Evolutionary conservation across 2,113 vertebrate genomes (phyloP).

Genomic region (Tychaedon coryphoeus): DNA sequence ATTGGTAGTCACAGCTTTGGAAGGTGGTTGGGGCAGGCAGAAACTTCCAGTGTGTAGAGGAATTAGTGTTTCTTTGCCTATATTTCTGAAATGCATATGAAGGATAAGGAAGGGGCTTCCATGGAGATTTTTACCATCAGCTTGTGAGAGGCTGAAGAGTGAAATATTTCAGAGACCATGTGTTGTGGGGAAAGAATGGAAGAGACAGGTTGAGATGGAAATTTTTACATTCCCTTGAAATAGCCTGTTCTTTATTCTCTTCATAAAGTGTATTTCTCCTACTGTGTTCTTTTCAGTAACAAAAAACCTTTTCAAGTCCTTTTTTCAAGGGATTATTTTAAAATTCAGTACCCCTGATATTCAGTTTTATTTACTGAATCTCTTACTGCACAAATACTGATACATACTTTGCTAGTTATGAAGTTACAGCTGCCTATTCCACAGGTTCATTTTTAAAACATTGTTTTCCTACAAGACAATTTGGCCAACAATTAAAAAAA

Average conservation of each 20-base stretch:
- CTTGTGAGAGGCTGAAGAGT: neutral
- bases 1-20: neutral
- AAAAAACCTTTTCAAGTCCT: neutral
- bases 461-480: neutral
- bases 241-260: neutral
- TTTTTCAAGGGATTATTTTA: neutral
- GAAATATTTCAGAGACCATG: neutral
- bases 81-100: neutral
- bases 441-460: neutral
- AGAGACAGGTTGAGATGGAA: neutral
- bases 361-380: neutral
- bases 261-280: neutral
- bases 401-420: neutral
- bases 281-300: neutral
- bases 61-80: neutral
- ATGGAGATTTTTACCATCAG: neutral
- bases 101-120: neutral
- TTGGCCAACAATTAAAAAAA: neutral
- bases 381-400: neutral
- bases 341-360: neutral
- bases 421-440: neutral
- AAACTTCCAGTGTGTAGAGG: neutral
- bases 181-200: neutral
- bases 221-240: neutral
- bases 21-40: neutral